A percentile compares a stretch with the other conserved stretches of the same genome.
Conservation (phyloP, 2,113 vertebrate genomes). For the Amazona guildingii region DNA sequence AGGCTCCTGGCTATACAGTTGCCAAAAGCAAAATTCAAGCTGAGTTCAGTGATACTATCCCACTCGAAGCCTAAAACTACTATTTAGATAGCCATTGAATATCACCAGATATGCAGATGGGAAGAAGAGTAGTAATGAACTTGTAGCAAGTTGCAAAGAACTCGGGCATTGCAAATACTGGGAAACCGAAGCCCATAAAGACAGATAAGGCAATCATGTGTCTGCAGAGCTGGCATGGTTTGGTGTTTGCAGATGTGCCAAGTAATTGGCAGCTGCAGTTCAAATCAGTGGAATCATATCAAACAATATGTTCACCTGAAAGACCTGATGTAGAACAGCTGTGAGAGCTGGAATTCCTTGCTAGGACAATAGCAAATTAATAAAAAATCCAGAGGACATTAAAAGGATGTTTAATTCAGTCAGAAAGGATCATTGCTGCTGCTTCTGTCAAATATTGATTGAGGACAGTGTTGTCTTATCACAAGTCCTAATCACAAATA, state of each 20-base stretch:
- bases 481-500: neutral
- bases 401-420: neutral
- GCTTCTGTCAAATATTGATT: neutral
- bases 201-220: neutral
- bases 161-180: neutral
- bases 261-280: neutral
- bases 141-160: neutral
- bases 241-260: neutral
- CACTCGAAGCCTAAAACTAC: neutral
- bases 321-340: neutral
- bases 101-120: neutral
- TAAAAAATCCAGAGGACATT: neutral
- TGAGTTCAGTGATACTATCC: neutral
- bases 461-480: neutral
- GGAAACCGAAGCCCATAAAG: neutral
- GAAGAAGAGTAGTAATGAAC: neutral
- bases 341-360: neutral
- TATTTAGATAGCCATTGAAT: neutral
- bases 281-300: fast-evolving
- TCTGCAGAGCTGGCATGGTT: neutral
- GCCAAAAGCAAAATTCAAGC: neutral
- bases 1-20: neutral
- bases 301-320: neutral
- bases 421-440: neutral
- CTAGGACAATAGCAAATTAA: neutral